Evolutionary conservation across 2,113 vertebrate species (phyloP).

Genomic region (Lutjanus erythropterus): DNA sequence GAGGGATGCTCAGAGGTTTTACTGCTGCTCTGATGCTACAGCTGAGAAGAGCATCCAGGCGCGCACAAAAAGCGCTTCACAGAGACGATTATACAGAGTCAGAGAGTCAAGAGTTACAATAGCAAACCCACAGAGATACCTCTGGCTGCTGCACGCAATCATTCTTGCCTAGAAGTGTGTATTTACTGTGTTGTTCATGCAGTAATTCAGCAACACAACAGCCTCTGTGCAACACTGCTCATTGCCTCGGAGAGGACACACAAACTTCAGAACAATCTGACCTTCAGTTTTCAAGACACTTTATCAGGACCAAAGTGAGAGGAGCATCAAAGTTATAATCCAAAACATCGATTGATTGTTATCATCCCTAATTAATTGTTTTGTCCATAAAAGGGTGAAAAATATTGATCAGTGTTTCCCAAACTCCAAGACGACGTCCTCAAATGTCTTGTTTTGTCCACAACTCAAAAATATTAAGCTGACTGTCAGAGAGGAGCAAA

Average conservation of each 20-base stretch:
- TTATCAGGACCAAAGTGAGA: neutral
- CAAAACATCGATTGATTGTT: too few relatives aligned
- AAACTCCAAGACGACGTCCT: too few relatives aligned
- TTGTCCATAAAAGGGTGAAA: too few relatives aligned
- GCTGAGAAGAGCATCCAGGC: slow-evolving; percentile 38
- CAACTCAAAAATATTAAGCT: too few relatives aligned
- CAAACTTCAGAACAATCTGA: neutral
- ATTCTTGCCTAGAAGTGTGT: neutral
- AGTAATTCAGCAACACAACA: too few relatives aligned
- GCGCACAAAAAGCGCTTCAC: neutral
- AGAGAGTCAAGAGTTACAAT: neutral
- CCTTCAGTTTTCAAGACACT: too few relatives aligned
- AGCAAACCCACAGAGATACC: neutral
- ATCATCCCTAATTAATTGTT: too few relatives aligned
- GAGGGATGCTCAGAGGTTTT: neutral
- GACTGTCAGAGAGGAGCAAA: too few relatives aligned
- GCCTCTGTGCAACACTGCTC: too few relatives aligned
- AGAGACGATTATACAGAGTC: neutral
- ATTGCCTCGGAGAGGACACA: too few relatives aligned
- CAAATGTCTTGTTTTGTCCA: too few relatives aligned
- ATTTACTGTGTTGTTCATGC: neutral
- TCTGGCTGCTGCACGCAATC: neutral
- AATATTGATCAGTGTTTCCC: too few relatives aligned
- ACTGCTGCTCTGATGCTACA: slow-evolving; percentile 10
- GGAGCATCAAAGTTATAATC: neutral